These are phyloP conservation scores for Tetragonula carbonaria DNA, from an alignment of 2,888 invertebrate species.

Conservation along the genomic window DNA sequence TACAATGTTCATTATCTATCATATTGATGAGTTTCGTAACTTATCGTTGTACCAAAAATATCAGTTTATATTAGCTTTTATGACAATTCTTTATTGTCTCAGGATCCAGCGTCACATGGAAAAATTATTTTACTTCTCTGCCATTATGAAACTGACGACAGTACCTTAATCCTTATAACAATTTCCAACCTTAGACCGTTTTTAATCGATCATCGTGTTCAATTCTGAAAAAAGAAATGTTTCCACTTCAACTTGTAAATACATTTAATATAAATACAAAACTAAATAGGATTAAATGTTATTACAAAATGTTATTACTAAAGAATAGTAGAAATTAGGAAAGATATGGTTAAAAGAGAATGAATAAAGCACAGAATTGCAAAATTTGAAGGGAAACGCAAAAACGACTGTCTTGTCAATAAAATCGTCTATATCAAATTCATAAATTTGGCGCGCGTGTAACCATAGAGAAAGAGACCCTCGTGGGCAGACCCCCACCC, in stretches of 20 bases:
- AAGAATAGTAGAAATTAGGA: too few species aligned
- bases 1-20: not conserved
- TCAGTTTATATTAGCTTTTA: not conserved
- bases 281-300: not conserved
- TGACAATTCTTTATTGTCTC: constrained; percentile 50
- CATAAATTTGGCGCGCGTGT: constrained; percentile 43
- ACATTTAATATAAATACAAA: not conserved
- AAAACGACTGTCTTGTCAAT: not conserved
- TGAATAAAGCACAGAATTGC: not conserved
- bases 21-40: not conserved
- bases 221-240: constrained; percentile 36
- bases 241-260: constrained; percentile 8
- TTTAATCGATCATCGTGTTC: constrained; percentile 26
- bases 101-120: constrained; percentile 6
- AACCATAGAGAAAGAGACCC: constrained; percentile 33
- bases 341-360: too few species aligned
- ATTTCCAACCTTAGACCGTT: constrained; percentile 14
- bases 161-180: constrained; percentile 51
- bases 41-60: constrained; percentile 4
- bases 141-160: constrained; percentile 48
- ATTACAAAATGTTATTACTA: not conserved
- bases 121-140: constrained; percentile 33
- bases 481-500: constrained; percentile 48
- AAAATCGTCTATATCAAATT: constrained; percentile 11
- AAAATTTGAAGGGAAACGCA: not conserved